Conservation (phyloP, 2,888 invertebrate genomes). For the Andrena haemorrhoa region DNA sequence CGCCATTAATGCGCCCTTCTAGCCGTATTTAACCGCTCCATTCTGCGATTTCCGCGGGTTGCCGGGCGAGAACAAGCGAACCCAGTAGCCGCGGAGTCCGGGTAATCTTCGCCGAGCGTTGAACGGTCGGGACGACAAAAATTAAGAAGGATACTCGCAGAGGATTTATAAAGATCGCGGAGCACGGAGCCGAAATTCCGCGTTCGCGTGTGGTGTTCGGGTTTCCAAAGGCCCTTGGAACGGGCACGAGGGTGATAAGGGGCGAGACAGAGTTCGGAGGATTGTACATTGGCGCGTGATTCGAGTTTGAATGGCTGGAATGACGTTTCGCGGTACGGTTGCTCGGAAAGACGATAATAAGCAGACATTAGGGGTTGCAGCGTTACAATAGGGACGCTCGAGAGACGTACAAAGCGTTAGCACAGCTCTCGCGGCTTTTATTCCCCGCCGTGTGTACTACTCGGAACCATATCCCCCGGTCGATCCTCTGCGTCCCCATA, state of each 20-base stretch:
- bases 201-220: not conserved
- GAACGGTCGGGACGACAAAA: not conserved
- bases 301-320: conserved; percentile 1
- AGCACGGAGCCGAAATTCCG: not conserved
- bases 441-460: not conserved
- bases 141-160: not conserved
- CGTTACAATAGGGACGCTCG: not conserved
- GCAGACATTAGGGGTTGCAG: not conserved
- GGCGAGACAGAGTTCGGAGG: not conserved
- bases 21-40: not conserved
- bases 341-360: not conserved
- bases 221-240: not conserved
- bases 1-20: conserved; percentile 5
- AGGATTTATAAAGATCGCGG: conserved; percentile 1
- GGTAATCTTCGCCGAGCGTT: not conserved
- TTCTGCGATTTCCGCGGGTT: not conserved
- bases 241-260: not conserved
- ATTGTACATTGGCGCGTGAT: too few species aligned
- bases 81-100: not conserved
- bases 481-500: not conserved
- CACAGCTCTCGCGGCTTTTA: not conserved
- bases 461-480: not conserved
- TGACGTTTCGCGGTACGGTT: not conserved
- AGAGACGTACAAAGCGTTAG: not conserved
- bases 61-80: not conserved